Evolutionary conservation across 2,113 vertebrate genomes (phyloP).

Genomic region (Cinclus cinclus): DNA sequence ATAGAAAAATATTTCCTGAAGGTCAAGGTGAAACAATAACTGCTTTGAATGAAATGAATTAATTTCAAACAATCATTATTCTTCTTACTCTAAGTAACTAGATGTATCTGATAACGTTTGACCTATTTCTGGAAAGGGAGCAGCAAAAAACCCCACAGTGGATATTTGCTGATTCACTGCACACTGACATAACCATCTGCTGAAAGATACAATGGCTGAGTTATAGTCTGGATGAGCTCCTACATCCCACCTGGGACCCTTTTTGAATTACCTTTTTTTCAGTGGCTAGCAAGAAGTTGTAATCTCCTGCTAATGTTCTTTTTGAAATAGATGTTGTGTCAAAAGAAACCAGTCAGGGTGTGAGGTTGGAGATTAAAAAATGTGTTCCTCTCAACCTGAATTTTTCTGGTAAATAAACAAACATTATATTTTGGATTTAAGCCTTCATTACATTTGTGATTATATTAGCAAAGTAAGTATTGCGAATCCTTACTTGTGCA

Average conservation of each 20-base stretch:
- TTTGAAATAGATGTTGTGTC: not conserved
- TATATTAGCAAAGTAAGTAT: not conserved
- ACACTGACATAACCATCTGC: conserved; percentile 43
- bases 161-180: conserved; percentile 54
- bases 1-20: not conserved
- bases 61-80: not conserved
- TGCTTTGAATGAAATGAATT: not conserved
- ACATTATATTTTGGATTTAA: not conserved
- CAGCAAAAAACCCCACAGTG: not conserved
- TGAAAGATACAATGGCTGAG: not conserved
- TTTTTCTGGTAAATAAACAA: not conserved
- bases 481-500: not conserved
- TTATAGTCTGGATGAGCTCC: not conserved
- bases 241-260: not conserved
- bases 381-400: not conserved
- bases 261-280: not conserved
- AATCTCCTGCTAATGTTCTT: conserved; percentile 18
- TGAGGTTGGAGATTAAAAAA: not conserved
- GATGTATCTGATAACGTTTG: not conserved
- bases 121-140: not conserved
- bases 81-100: not conserved
- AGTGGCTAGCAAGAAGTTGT: not conserved
- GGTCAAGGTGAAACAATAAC: not conserved
- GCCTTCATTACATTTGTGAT: not conserved
- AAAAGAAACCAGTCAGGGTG: not conserved